Percentiles rank a stretch among this genome's conserved stretches.
These are phyloP conservation scores for Amblyopsis rosae DNA, from an alignment of 2,113 vertebrate species.

Conservation along the genomic window DNA sequence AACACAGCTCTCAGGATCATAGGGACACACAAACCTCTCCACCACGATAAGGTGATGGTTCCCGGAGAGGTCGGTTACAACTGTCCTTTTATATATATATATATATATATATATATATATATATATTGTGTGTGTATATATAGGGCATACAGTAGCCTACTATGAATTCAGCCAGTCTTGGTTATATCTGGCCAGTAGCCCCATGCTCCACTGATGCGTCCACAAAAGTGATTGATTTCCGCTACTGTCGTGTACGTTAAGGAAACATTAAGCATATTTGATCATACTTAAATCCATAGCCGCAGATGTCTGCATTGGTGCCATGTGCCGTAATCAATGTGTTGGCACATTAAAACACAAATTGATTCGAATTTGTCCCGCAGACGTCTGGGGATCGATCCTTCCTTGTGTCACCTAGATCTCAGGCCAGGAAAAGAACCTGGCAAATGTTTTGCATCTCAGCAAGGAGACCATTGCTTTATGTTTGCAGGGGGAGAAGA, in stretches of 20 bases:
- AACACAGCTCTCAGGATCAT: no score
- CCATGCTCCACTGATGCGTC: neutral
- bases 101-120: no score
- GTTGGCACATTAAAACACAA: constrained; percentile 48
- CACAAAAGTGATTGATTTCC: constrained; percentile 13
- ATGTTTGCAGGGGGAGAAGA: constrained; percentile 31
- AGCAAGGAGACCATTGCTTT: constrained; percentile 47
- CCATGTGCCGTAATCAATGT: constrained; percentile 48
- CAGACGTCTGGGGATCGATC: constrained; percentile 61
- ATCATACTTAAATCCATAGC: constrained; percentile 32
- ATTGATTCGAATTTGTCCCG: constrained; percentile 61
- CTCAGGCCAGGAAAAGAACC: constrained; percentile 57
- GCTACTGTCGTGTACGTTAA: constrained; percentile 1
- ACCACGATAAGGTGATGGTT: no score
- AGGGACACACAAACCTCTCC: no score
- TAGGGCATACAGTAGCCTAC: no score
- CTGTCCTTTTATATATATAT: no score
- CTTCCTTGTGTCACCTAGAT: constrained; percentile 55
- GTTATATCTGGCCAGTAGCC: neutral
- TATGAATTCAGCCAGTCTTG: no score
- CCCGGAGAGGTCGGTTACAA: no score
- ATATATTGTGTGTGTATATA: no score
- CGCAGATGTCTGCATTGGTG: constrained; percentile 59
- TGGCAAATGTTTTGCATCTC: constrained; percentile 47
- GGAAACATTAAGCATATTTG: constrained; percentile 19